Base-by-base conservation (phyloP, 1,140 invertebrate genomes). In the Octopus bimaculoides region DNA sequence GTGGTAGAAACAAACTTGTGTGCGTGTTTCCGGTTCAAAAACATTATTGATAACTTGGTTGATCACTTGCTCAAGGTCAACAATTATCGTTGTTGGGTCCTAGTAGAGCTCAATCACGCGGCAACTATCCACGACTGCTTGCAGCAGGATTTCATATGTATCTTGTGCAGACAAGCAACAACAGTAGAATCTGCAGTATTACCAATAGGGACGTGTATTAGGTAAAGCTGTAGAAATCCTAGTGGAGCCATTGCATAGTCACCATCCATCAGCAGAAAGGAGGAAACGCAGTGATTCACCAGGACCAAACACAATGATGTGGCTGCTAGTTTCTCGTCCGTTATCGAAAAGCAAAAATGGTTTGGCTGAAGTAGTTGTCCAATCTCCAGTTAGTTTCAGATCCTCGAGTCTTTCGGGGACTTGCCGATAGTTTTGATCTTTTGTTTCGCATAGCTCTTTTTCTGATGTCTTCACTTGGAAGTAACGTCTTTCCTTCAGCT, bases 301-400 rank as follows among this genome's bases (percentile, higher is more conserved):
- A n/a, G 52, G 55, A 14, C 26, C 75, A 69, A 80, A 80, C 26
- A 78, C 56, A 7, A 78, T 9, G 53, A 80, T 61, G 9, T 55
- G 5, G 6, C 55, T 54, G 5, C 5, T 17, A 52, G 79, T n/a
- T 20, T 80, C 77, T n/a, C 26, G 54, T 55, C 77, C 77, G 52
- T 73, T 78, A 20, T 80, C 52, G 54, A 78, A 73, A 52, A 80
- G n/a, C 52, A 80, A 41, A 55, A 80, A 61, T 17, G 55, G 79
- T 26, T 56, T n/a, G 56, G 10, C 74, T 54, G 69, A 53, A n/a
- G 76, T 80, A 41, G 75, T 80, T 14, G 76, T 78, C 79, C 79
- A 80, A 14, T 78, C 52, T 17, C 56, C 26, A 5, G 54, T 20
- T n/a, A 77, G 10, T 17, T 17, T 8, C 3, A 80, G 61, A 20